phyloP scores from a whole-genome alignment of 2,113 vertebrate genomes.

The Hemiprocne comata region DNA sequence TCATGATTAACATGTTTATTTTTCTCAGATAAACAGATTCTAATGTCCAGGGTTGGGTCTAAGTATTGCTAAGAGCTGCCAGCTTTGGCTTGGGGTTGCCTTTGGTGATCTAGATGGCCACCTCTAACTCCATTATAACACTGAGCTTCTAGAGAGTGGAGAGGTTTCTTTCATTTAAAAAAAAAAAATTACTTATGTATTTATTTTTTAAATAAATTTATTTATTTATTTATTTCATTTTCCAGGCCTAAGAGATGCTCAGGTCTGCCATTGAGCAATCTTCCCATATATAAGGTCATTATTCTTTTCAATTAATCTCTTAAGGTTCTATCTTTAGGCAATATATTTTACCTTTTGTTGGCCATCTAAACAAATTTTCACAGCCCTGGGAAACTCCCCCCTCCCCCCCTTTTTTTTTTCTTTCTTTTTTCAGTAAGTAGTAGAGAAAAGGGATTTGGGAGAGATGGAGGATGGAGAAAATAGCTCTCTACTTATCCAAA shows the following conservation, averaged over 20 bases:
- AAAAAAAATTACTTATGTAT: no score
- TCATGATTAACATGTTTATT: conserved; percentile 58
- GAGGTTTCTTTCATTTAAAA: background rate
- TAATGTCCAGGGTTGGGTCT: background rate
- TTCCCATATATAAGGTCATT: background rate
- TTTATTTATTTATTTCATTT: background rate
- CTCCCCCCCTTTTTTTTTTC: background rate
- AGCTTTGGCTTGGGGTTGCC: background rate
- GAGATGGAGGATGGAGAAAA: background rate
- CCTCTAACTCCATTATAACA: background rate
- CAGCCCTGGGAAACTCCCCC: background rate
- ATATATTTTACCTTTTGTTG: background rate
- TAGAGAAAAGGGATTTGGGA: background rate
- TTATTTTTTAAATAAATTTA: accelerated
- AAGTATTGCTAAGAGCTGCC: background rate
- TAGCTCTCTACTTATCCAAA: background rate
- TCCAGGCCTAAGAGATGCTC: background rate
- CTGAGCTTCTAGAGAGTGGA: background rate
- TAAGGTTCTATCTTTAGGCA: background rate
- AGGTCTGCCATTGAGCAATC: background rate
- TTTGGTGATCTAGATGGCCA: background rate
- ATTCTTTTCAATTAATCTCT: background rate
- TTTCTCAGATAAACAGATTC: conserved; percentile 50
- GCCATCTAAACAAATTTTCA: background rate
- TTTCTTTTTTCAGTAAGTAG: background rate